phyloP scores from a whole-genome alignment of 2,888 invertebrate species.

The Limenitis camilla region DNA sequence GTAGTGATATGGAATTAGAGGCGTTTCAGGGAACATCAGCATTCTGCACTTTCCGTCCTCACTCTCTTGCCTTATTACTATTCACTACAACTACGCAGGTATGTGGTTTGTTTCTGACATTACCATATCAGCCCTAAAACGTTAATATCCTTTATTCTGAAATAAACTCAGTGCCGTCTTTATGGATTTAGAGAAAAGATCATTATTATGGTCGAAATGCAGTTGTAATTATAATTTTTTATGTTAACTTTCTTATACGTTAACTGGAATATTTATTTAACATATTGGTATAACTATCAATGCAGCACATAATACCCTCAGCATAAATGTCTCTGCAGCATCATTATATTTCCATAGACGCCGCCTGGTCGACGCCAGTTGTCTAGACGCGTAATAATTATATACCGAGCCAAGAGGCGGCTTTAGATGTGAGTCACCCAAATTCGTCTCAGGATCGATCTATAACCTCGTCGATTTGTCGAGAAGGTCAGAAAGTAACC shows the following conservation, averaged over 20 bases:
- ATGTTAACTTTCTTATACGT: too few species aligned
- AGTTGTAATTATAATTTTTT: too few species aligned
- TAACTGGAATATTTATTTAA: too few species aligned
- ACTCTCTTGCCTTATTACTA: constrained; percentile 53
- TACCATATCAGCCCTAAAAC: neutral
- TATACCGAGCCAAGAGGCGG: constrained; percentile 61
- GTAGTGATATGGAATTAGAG: constrained; percentile 70
- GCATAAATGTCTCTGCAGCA: constrained; percentile 38
- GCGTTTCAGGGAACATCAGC: constrained; percentile 50
- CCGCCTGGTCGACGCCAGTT: constrained; percentile 61
- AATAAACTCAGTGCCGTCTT: too few species aligned
- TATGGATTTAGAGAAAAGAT: too few species aligned
- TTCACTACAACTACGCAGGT: constrained; percentile 55
- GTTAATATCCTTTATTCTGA: neutral
- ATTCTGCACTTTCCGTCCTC: constrained; percentile 68
- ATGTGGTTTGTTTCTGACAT: constrained; percentile 29
- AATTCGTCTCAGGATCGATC: constrained; percentile 61
- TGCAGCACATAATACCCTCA: constrained; percentile 13
- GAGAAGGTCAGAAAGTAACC: constrained; percentile 46
- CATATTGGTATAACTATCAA: neutral
- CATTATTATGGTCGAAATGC: too few species aligned
- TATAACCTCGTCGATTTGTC: constrained; percentile 45
- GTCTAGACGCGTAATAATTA: constrained; percentile 70
- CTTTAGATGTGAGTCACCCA: constrained; percentile 62
- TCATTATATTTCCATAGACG: constrained; percentile 50